Base-by-base conservation (phyloP, 2,888 invertebrate genomes). In the Athrips mouffetella region DNA sequence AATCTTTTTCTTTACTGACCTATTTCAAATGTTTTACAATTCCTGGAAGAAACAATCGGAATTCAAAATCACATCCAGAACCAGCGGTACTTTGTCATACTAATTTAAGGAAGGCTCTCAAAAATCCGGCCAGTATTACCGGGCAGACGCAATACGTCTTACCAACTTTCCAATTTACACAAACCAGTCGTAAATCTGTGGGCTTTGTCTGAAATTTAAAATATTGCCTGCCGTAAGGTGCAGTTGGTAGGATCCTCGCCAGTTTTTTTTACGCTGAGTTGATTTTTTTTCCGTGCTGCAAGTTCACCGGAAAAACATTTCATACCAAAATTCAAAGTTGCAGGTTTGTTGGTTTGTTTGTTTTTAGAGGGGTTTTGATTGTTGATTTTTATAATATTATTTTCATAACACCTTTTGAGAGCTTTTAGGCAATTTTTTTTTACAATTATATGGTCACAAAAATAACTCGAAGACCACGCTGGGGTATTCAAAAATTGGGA, bases 151-250 rank as follows among this genome's bases (percentile, higher is more conserved):
- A 73, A 77, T 76, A 72, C 72, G 70, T 79, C 74, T 76, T 72
- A 63, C 63, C 56, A 79, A 79, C 72, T 77, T 80, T 80, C 73
- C 77, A 81, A 81, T 82, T 81, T 80, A 72, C 74, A 80, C 72
- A 79, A 75, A 69, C 73, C 74, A 62, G 65, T 65, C 77, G 77
- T 80, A 80, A 82, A 80, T 80, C 79, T 73, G 65, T 59, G 61
- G 67, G 73, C 74, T 75, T 77, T 74, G 77, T 75, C 70, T 70
- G 70, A 67, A 70, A 73, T 78, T 81, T 77, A 76, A 82, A 80
- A 78, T 79, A 76, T 78, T 68, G 67, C 73, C 68, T 55, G 55
- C 13, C 37, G 35, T 33, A 37, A 58, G 58, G 54, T 41, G 40
- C 25, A 35, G 63, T 58, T 59, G 59, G 55, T 59, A 61, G 56